Base-by-base conservation (phyloP, 1,140 invertebrate species). In the Microplitis demolitor region DNA sequence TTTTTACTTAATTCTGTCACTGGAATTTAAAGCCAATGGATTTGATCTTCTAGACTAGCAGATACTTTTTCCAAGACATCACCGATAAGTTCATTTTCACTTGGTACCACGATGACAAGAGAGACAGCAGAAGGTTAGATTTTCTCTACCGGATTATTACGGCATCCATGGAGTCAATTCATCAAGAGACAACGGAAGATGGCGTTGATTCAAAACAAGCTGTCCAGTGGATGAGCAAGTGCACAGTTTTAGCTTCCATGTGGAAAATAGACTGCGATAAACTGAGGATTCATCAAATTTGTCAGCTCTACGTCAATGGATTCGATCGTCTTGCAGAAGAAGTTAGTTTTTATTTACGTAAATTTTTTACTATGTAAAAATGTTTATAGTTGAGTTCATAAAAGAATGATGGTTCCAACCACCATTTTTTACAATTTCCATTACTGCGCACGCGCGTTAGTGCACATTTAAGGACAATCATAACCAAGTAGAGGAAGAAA, bases 201-300 rank as follows among this genome's bases (percentile, higher is more conserved):
- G 84, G 79, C 77, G 78, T 89, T 45, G 90, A 90, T 77, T 88
- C 89, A 54, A 84, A 84, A 2, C 90, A 93, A 74, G 91, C 91
- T 73, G 80, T 89, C 31, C 76, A 83, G 5, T 95, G 93, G 91
- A 93, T 94, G 86, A 84, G 90, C 78, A 91, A 91, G 78, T 91
- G 93, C 72, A 86, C 92, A 56, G 88, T 88, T 16, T 83, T 98
- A 31, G 93, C 93, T 0, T 89, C 91, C 53, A 90, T 93, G 63
- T 97, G 96, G 95, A 90, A 91, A 71, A 84, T 97, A 37, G 91
- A 95, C 81, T 88, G 89, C 16, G 94, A 96, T 78, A 89, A 91
- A 74, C 85, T 97, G 45, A 90, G 91, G 76, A 89, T 92, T 77
- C 92, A 95, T 85, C 92, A 96, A 88, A 90, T 94, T 58, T 90